Evolutionary conservation across 2,113 vertebrate species (phyloP).

Genomic region (Zingel zingel): DNA sequence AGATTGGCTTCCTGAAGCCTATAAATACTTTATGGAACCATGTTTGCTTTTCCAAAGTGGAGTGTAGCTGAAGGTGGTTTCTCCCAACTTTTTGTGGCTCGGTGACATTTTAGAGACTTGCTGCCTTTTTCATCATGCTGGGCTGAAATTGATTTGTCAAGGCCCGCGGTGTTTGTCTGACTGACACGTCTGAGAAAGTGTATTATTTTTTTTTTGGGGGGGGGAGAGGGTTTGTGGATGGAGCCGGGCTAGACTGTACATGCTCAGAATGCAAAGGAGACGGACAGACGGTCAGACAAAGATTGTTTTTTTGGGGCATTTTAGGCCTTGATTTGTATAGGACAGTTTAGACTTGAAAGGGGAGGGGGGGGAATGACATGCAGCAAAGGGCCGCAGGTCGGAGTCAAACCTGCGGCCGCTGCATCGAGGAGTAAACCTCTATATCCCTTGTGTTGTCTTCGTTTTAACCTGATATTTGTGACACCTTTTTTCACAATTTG

Average conservation of each 20-base stretch:
- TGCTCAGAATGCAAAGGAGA: slow-evolving; percentile 55
- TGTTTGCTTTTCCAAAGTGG: slow-evolving; percentile 54
- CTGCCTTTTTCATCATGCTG: slow-evolving; percentile 64
- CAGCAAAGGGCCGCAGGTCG: no score
- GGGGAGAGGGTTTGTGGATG: slow-evolving; percentile 22
- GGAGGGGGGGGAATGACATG: no score
- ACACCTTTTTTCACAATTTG: no score
- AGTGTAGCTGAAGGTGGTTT: slow-evolving; percentile 26
- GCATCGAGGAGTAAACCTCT: no score
- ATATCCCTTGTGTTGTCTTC: no score
- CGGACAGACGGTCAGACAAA: background rate
- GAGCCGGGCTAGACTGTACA: slow-evolving; percentile 51
- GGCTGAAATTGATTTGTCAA: slow-evolving; percentile 70
- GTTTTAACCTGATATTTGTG: no score
- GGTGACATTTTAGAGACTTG: slow-evolving; percentile 51
- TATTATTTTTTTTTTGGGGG: background rate
- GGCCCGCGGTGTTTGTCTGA: slow-evolving; percentile 56
- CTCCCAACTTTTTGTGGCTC: slow-evolving; percentile 15
- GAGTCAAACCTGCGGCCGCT: no score
- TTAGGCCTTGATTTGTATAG: no score
- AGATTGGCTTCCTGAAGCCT: slow-evolving; percentile 41
- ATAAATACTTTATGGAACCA: slow-evolving; percentile 62
- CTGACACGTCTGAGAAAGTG: slow-evolving; percentile 36
- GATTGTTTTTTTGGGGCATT: no score
- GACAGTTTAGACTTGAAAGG: no score